phyloP scores from a whole-genome alignment of 1,140 invertebrate species.

The Phenacoccus solenopsis region DNA sequence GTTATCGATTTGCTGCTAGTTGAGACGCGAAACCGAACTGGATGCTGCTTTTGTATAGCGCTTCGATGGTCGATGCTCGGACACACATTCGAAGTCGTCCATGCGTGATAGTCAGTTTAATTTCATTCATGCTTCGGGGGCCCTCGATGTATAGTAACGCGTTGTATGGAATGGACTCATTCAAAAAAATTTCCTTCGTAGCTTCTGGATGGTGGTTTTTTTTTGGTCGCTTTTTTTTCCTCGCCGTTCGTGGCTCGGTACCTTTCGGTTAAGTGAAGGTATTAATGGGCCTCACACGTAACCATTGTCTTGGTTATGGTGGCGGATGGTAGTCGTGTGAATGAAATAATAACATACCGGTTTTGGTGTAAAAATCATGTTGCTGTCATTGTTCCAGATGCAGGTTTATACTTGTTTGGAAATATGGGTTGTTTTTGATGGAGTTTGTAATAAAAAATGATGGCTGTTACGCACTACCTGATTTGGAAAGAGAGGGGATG shows the following conservation, averaged over 20 bases:
- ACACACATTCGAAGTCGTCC: background rate
- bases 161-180: too few species aligned
- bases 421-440: too few species aligned
- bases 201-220: too few species aligned
- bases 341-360: background rate
- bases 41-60: background rate
- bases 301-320: background rate
- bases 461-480: too few species aligned
- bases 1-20: background rate
- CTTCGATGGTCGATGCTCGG: background rate
- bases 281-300: background rate
- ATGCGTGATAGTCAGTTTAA: conserved; percentile 1
- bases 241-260: too few species aligned
- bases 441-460: too few species aligned
- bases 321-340: background rate
- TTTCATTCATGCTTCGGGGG: conserved; percentile 1
- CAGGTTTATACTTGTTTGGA: too few species aligned
- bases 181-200: too few species aligned
- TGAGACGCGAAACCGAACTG: background rate
- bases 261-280: background rate
- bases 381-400: too few species aligned
- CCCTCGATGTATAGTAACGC: background rate
- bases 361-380: too few species aligned
- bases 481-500: too few species aligned
- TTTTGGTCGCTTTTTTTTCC: too few species aligned